These are phyloP conservation scores for Neotoma lepida DNA, from an alignment of 2,113 vertebrate genomes.

Conservation along the genomic window DNA sequence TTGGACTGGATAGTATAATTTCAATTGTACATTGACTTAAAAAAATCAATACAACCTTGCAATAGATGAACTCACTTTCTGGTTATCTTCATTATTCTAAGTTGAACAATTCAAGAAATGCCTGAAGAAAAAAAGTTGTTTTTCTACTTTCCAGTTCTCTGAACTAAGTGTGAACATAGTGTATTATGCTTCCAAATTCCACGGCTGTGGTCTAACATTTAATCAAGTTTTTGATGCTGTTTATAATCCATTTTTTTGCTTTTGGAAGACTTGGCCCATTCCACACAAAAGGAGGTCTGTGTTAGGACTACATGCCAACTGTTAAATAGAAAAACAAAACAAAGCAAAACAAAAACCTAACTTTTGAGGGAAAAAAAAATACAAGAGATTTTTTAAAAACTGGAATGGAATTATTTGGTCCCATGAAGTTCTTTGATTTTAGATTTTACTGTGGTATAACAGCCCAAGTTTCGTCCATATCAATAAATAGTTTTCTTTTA, in stretches of 20 bases:
- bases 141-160: conserved; percentile 85
- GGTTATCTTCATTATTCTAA: conserved; percentile 84
- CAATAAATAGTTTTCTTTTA: conserved; percentile 70
- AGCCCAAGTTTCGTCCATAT: conserved; percentile 62
- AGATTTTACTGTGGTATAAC: conserved; percentile 55
- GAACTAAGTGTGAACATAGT: conserved; percentile 83
- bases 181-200: conserved; percentile 82
- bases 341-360: conserved; percentile 16
- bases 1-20: conserved; percentile 78
- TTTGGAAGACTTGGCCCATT: conserved; percentile 78
- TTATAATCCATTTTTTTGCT: conserved; percentile 72
- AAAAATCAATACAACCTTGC: conserved; percentile 76
- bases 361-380: conserved; percentile 58
- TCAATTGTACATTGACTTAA: conserved; percentile 83
- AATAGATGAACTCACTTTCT: conserved; percentile 82
- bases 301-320: conserved; percentile 63
- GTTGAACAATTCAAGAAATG: conserved; percentile 81
- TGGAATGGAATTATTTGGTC: conserved; percentile 87
- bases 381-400: conserved; percentile 72
- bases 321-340: conserved; percentile 59
- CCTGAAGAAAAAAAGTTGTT: conserved; percentile 78
- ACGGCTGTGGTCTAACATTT: conserved; percentile 79
- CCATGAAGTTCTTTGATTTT: conserved; percentile 78
- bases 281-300: conserved; percentile 77
- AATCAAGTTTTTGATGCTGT: conserved; percentile 78